phyloP scores from a whole-genome alignment of 2,888 invertebrate species.

The Hirtodrosophila duncani region DNA sequence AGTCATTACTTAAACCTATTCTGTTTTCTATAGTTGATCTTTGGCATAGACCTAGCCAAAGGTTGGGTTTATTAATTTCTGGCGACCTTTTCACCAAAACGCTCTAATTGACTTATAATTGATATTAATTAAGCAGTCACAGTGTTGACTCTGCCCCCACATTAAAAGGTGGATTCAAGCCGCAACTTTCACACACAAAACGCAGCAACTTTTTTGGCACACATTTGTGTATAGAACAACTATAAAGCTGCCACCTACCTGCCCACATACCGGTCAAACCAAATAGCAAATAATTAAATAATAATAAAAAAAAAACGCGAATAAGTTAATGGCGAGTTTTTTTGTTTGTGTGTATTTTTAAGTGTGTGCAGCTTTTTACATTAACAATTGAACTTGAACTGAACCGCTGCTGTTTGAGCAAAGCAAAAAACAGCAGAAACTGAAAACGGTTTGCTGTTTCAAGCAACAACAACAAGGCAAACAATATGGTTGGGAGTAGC shows the following conservation, averaged over 20 bases:
- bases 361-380: constrained; percentile 51
- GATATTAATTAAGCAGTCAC: constrained; percentile 58
- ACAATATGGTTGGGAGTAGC: constrained; percentile 32
- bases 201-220: not conserved
- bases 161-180: constrained; percentile 47
- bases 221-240: not conserved
- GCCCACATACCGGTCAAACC: constrained; percentile 20
- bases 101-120: constrained; percentile 68
- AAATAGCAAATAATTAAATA: constrained; percentile 34
- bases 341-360: constrained; percentile 11
- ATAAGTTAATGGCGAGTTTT: constrained; percentile 33
- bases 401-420: constrained; percentile 47
- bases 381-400: constrained; percentile 73
- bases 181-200: constrained; percentile 2
- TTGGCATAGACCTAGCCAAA: constrained; percentile 31
- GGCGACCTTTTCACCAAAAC: constrained; percentile 43
- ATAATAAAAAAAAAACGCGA: constrained; percentile 20
- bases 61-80: constrained; percentile 53
- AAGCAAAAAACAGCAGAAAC: constrained; percentile 20
- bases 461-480: constrained; percentile 29
- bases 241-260: constrained; percentile 14
- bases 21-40: too few species aligned
- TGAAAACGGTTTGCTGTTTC: too few species aligned
- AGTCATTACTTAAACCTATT: too few species aligned
- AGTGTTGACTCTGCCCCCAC: not conserved